Base-by-base conservation (phyloP, 2,113 vertebrate species). In the Dasyornis broadbenti region DNA sequence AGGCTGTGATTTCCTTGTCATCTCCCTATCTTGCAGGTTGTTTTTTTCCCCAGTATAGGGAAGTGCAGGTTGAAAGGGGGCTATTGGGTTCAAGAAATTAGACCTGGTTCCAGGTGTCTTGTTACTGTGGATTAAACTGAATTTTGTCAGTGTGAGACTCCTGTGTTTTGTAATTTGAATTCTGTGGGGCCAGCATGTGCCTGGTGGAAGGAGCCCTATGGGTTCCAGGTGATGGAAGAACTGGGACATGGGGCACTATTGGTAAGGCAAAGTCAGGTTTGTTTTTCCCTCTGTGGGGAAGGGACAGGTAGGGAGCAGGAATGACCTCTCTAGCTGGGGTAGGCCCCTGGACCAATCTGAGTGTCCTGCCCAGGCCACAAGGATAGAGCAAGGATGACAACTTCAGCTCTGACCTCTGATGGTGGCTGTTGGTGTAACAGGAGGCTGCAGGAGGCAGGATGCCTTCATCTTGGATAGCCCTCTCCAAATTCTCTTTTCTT, bases 11-110 rank as follows among this genome's bases (percentile, higher is more conserved):
- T 61, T 77, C 5, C 15, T 72, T 18, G 49, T 3, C 53, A 8
- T 53, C 57, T 77, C 6, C 3, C 6, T 39, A 1, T 49, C 18
- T 35, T 42, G 5, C 1, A 6, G 21, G 14, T 20, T 1, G 9
- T 6, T 6, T 12, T 65, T 26, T 27, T 27, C 4, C 4, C 12
- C 15, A 47, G 5, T 56, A 18, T 21, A 13, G 7, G 10, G 63
- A 61, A 81, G 61, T 30, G 12, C 9, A 42, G n/a, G 27, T n/a
- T 56, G 40, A 50, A 83, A 70, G 21, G 17, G 16, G 12, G 4
- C 0, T 0, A 10, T 52, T 7, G 17, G 15, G 31, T 44, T 82
- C 24, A 28, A 21, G n/a, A 64, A 54, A 21, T 21, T 13, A 42
- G 15, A 33, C 10, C 9, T 49, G 23, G 10, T 68, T 72, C 11